Evolutionary conservation across 2,888 invertebrate genomes (phyloP).

Genomic region (Megastigmus dorsalis): DNA sequence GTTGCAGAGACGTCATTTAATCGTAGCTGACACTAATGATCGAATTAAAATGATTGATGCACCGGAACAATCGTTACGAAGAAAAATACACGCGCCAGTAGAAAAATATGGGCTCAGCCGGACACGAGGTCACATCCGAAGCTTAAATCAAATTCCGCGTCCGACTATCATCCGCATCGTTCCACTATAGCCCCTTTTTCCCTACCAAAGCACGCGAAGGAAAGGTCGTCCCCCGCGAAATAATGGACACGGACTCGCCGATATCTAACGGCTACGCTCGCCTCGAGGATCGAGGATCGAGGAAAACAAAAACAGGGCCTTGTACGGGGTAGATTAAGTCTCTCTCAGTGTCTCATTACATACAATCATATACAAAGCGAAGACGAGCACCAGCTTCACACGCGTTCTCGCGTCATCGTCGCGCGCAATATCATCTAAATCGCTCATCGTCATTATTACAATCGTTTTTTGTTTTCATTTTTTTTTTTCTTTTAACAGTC

Average conservation of each 20-base stretch:
- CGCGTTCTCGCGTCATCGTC: background rate
- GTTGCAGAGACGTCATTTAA: background rate
- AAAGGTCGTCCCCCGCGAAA: too few species aligned
- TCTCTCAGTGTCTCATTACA: slow-evolving; percentile 1
- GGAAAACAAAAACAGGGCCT: too few species aligned
- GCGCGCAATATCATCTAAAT: background rate
- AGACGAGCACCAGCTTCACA: background rate
- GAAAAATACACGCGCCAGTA: background rate
- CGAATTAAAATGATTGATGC: background rate
- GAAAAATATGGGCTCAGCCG: background rate
- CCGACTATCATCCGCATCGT: too few species aligned
- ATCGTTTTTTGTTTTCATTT: background rate
- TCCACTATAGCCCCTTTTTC: too few species aligned
- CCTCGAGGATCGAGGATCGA: background rate
- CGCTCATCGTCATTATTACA: background rate
- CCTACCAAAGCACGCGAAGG: background rate
- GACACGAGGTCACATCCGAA: too few species aligned
- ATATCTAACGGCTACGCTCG: background rate
- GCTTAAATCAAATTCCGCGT: too few species aligned
- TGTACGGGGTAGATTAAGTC: background rate
- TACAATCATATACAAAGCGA: slow-evolving; percentile 29
- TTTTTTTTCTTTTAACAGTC: background rate
- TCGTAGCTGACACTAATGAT: background rate
- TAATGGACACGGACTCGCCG: background rate
- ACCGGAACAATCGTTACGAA: background rate